A percentile compares a stretch with the other conserved stretches of the same genome.
Evolutionary conservation across 1,140 invertebrate genomes (phyloP).

Genomic region (Zelostemma sp.): DNA sequence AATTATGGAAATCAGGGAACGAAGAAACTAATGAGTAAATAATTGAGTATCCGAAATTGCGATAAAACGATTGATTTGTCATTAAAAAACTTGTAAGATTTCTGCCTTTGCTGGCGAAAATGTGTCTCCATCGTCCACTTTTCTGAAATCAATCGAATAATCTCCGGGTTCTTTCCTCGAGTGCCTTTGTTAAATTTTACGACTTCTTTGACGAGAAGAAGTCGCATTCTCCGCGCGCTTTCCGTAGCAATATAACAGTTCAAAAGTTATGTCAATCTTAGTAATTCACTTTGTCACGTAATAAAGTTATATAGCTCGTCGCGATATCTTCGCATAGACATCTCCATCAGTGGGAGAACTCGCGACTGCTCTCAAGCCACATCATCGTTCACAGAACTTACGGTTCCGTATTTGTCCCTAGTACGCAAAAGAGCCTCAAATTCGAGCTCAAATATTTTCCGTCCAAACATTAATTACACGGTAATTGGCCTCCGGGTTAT

Average conservation of each 20-base stretch:
- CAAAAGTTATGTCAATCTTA: conserved; percentile 34
- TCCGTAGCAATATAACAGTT: conserved; percentile 34
- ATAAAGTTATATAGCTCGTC: conserved; percentile 38
- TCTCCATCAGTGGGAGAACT: conserved; percentile 27
- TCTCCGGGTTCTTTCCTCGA: not conserved
- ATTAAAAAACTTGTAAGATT: no score
- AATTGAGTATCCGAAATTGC: no score
- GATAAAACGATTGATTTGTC: not conserved
- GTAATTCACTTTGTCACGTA: conserved; percentile 47
- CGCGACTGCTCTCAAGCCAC: conserved; percentile 19
- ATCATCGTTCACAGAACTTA: conserved; percentile 10
- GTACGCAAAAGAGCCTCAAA: not conserved
- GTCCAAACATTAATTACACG: not conserved
- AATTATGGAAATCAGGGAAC: no score
- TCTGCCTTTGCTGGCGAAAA: no score
- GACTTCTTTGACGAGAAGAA: not conserved
- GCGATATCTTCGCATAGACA: conserved; percentile 41
- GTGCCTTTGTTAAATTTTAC: not conserved
- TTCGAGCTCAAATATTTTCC: not conserved
- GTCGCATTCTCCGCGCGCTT: conserved; percentile 18
- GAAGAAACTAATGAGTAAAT: no score
- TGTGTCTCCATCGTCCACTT: no score
- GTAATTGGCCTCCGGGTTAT: not conserved
- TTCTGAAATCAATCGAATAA: no score
- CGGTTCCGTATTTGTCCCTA: not conserved